Evolutionary conservation across 2,888 invertebrate genomes (phyloP).

Genomic region (Trissonchulus latispiculum): DNA sequence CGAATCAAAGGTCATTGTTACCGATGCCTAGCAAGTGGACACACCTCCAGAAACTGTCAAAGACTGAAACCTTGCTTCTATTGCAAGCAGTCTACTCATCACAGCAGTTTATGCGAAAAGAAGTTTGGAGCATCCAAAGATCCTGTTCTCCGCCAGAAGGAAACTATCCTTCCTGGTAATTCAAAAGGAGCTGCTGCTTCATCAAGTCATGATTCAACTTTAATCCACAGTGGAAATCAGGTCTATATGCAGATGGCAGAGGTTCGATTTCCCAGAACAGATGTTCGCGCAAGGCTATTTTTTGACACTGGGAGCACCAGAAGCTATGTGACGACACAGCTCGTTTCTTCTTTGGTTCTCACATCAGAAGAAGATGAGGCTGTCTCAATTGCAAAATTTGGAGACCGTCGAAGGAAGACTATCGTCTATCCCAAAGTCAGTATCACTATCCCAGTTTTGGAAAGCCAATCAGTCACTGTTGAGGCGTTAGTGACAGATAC

Average conservation of each 20-base stretch:
- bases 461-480: neutral
- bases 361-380: neutral
- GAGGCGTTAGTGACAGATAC: neutral
- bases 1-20: neutral
- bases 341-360: neutral
- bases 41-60: neutral
- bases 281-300: neutral
- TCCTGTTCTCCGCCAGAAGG: neutral
- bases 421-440: neutral
- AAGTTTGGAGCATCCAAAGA: neutral
- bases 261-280: neutral
- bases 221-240: neutral
- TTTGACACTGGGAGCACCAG: constrained; percentile 4
- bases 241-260: constrained; percentile 5
- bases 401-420: neutral
- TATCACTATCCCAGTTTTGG: neutral
- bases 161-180: neutral
- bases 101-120: constrained; percentile 5
- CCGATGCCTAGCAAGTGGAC: constrained; percentile 1
- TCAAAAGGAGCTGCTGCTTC: neutral
- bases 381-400: constrained; percentile 6
- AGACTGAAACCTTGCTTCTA: neutral
- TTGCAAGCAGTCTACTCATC: constrained; percentile 7
- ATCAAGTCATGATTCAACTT: neutral
- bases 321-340: neutral